Evolutionary conservation across 1,140 invertebrate species (phyloP).

Genomic region (Myzus persicae): DNA sequence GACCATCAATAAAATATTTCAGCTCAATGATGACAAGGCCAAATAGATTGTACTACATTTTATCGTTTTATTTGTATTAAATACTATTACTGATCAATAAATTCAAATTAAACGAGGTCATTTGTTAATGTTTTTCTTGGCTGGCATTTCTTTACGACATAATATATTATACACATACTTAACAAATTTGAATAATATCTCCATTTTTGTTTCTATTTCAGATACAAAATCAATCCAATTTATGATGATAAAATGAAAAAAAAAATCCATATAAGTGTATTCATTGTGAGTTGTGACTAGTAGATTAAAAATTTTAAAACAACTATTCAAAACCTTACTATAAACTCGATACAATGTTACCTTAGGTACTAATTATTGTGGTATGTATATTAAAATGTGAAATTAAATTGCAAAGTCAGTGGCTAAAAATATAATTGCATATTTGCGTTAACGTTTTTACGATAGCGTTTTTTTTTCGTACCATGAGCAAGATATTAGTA

Average conservation of each 20-base stretch:
- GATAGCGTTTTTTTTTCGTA: background rate
- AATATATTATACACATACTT: background rate
- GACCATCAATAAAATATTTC: conserved; percentile 27
- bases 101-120: conserved; percentile 24
- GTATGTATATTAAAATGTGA: background rate
- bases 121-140: background rate
- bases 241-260: no score
- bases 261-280: no score
- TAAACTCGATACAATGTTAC: no score
- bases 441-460: background rate
- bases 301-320: no score
- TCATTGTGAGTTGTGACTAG: no score
- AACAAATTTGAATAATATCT: background rate
- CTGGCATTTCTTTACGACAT: background rate
- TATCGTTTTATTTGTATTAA: conserved; percentile 2
- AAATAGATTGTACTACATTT: conserved; percentile 2
- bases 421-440: background rate
- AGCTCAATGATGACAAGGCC: background rate
- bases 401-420: background rate
- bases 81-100: conserved; percentile 12
- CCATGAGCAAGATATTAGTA: no score
- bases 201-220: background rate
- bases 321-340: no score
- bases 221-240: background rate
- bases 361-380: background rate